Percentiles rank a stretch among this genome's conserved stretches.
These are phyloP conservation scores for Sipha maydis DNA, from an alignment of 2,888 invertebrate genomes.

Conservation along the genomic window DNA sequence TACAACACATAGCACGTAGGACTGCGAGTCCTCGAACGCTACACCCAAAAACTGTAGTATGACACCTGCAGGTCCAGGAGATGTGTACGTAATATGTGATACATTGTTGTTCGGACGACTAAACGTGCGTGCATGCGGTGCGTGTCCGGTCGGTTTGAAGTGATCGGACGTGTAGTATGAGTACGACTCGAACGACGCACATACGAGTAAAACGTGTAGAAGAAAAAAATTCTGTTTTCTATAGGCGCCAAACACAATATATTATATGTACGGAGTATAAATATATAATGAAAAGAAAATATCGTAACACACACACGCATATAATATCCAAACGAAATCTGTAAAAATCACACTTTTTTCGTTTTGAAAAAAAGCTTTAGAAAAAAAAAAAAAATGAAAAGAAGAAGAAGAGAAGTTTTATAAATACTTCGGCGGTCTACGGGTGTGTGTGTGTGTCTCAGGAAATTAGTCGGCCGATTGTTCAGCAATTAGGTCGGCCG, in stretches of 20 bases:
- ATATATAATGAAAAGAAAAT: background rate
- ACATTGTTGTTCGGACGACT: too few species aligned
- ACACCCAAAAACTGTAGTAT: too few species aligned
- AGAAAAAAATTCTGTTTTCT: background rate
- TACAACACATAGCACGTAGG: too few species aligned
- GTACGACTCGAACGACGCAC: too few species aligned
- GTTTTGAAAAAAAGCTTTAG: background rate
- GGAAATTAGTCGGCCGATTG: conserved; percentile 59
- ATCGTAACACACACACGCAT: background rate
- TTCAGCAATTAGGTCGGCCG: conserved; percentile 60
- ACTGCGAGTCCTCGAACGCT: too few species aligned
- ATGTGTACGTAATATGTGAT: too few species aligned
- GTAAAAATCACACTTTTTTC: conserved; percentile 32
- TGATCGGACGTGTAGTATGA: background rate
- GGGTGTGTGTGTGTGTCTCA: background rate
- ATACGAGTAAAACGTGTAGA: background rate
- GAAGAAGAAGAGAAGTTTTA: background rate
- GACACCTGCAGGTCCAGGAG: too few species aligned
- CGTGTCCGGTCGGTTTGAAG: too few species aligned
- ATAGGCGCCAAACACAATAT: background rate
- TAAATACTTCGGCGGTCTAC: background rate
- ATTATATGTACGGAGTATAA: too few species aligned
- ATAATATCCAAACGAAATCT: background rate
- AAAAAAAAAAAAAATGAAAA: too few species aligned
- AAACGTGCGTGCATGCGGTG: too few species aligned